These are phyloP conservation scores for Ptyas mucosa DNA, from an alignment of 2,113 vertebrate species.

Conservation along the genomic window DNA sequence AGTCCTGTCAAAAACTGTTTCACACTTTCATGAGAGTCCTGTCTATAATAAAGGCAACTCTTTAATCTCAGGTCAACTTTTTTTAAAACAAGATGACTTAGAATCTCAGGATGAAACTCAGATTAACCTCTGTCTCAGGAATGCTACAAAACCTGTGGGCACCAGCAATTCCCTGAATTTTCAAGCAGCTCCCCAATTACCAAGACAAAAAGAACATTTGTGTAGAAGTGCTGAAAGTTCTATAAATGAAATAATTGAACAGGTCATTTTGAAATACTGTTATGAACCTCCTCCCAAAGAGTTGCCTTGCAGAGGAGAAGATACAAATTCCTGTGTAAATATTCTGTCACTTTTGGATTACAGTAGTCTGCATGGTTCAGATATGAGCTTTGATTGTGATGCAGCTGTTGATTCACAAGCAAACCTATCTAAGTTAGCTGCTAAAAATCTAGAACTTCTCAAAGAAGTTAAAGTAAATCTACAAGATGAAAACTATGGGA, in stretches of 20 bases:
- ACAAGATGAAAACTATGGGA: conserved; percentile 76
- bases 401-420: conserved; percentile 65
- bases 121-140: conserved; percentile 63
- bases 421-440: conserved; percentile 53
- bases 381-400: conserved; percentile 81
- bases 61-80: conserved; percentile 68
- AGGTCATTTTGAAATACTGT: conserved; percentile 77
- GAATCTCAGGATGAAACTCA: conserved; percentile 65
- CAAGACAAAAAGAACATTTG: conserved; percentile 39
- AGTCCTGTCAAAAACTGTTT: conserved; percentile 23
- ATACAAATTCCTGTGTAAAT: conserved; percentile 56
- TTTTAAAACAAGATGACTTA: conserved; percentile 60
- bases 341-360: conserved; percentile 57
- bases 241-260: conserved; percentile 71
- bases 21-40: conserved; percentile 47
- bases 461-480: conserved; percentile 73
- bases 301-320: conserved; percentile 62
- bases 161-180: conserved; percentile 39
- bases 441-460: conserved; percentile 67
- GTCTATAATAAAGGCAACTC: conserved; percentile 52
- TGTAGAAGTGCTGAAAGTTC: conserved; percentile 39
- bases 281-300: conserved; percentile 50
- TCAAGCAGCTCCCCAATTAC: conserved; percentile 43
- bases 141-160: conserved; percentile 37
- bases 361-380: conserved; percentile 59